Evolutionary conservation across 2,797 vertebrate genomes (phyloP).

Genomic region (Pantherophis vulpinus): DNA sequence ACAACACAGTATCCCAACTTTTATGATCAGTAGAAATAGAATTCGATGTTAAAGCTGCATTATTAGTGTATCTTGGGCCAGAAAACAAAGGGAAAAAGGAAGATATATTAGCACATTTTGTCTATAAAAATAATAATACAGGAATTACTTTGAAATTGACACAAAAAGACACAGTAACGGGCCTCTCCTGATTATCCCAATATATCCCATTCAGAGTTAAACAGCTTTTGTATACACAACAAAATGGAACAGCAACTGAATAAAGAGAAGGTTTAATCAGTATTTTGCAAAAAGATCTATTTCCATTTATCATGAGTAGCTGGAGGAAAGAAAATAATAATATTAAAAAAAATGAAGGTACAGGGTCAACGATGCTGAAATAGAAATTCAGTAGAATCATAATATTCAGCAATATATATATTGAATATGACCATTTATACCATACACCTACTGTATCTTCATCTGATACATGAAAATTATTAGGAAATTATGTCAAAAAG

Average conservation of each 20-base stretch:
- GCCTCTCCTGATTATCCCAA: not conserved
- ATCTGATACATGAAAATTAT: not conserved
- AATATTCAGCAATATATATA: conserved; percentile 9
- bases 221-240: conserved; percentile 47
- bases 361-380: conserved; percentile 16
- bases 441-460: not conserved
- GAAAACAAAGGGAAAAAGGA: not conserved
- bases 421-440: not conserved
- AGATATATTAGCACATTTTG: not conserved
- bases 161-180: not conserved
- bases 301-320: conserved; percentile 48
- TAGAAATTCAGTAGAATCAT: conserved; percentile 4
- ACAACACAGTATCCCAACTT: not conserved
- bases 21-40: not conserved
- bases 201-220: conserved; percentile 4
- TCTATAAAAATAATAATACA: not conserved
- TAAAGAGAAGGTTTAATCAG: conserved; percentile 52
- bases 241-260: conserved; percentile 58
- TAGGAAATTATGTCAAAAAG: not conserved
- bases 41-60: not conserved
- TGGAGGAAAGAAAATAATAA: conserved; percentile 36
- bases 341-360: conserved; percentile 32
- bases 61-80: not conserved
- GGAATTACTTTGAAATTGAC: not conserved
- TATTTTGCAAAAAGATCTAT: conserved; percentile 58